Evolutionary conservation across 1,140 invertebrate genomes (phyloP), one percentile per base, ranked within the genome.

Genomic region (Drosophila arawakana): DNA sequence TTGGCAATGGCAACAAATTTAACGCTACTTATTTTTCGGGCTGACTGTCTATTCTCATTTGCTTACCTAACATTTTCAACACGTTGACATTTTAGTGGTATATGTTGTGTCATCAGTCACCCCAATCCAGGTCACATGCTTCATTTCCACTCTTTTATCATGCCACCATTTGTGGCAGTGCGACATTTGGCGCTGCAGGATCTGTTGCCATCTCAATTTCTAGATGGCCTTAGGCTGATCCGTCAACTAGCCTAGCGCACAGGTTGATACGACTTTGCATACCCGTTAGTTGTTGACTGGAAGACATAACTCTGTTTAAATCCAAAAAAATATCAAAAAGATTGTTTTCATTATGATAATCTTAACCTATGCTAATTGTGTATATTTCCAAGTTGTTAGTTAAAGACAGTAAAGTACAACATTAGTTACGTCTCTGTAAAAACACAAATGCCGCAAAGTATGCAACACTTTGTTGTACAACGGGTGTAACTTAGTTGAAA

Each of bases 41-140:
- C 15, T 50, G 43, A 66, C 81, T 85, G 82, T 85, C 83, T 88
- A 88, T 76, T 83, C 82, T 86, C 76, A 82, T 86, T 86, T 86
- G 82, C 79, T 76, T 86, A 86, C 82, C 82, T 82, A 83, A 88
- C 76, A 77, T 88, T 80, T 80, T 86, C 82, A 88, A 86, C 82
- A 73, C 83, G 76, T 88, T 6, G 44, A 5, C 25, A 30, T 47
- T 18, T 47, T 13, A 13, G 13, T 18, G 18, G 13, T 52, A 57
- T 74, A 57, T 58, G 35, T 59, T 54, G 34, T 75, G 71, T 67
- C 83, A 85, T 84, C 63, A 76, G 37, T 73, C 70, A 58, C 74
- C 72, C 78, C 74, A 67, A 62, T 7, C 41, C 43, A 25, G 46
- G 44, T 34, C 43, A 47, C 15, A n/a, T 37, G 18, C 10, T 21